Evolutionary conservation across 2,888 invertebrate genomes (phyloP).

Genomic region (Erpobdella octoculata): DNA sequence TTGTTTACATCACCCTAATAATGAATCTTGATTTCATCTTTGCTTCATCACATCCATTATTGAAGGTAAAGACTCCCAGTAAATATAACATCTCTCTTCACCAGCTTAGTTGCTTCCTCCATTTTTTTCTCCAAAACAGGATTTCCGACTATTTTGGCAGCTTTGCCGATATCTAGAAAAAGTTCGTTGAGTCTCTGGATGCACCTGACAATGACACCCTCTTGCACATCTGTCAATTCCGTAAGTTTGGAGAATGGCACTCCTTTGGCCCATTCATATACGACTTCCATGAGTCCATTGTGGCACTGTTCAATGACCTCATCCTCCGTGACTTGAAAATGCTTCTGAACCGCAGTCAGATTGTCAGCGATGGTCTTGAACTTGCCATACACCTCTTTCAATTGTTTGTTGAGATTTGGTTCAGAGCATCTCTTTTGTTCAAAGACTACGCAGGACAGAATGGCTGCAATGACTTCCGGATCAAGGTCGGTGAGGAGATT

Average conservation of each 20-base stretch:
- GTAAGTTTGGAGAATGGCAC: slow-evolving; percentile 87
- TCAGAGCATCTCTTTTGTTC: slow-evolving; percentile 62
- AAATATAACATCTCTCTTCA: slow-evolving; percentile 94
- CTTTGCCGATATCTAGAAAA: slow-evolving; percentile 79
- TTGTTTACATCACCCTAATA: too few relatives aligned
- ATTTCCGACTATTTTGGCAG: slow-evolving; percentile 81
- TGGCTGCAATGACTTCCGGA: slow-evolving; percentile 84
- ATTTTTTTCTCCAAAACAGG: slow-evolving; percentile 83
- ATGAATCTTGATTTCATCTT: too few relatives aligned
- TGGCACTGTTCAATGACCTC: slow-evolving; percentile 64
- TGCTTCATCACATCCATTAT: too few relatives aligned
- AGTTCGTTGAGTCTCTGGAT: slow-evolving; percentile 92
- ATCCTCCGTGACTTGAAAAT: slow-evolving; percentile 56
- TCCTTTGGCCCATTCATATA: slow-evolving; percentile 89
- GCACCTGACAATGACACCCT: slow-evolving; percentile 92
- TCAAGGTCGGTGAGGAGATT: slow-evolving; percentile 77
- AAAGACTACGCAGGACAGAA: slow-evolving; percentile 85
- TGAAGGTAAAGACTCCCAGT: slow-evolving; percentile 79
- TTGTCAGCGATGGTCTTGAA: slow-evolving; percentile 65
- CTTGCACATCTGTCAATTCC: slow-evolving; percentile 84
- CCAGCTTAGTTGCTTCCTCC: slow-evolving; percentile 83
- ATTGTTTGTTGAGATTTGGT: slow-evolving; percentile 59
- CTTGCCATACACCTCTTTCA: slow-evolving; percentile 63
- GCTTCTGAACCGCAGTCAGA: slow-evolving; percentile 63
- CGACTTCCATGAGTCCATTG: slow-evolving; percentile 85